These are phyloP conservation scores for Hoplostethus atlanticus DNA, from an alignment of 2,797 vertebrate species.

Conservation along the genomic window DNA sequence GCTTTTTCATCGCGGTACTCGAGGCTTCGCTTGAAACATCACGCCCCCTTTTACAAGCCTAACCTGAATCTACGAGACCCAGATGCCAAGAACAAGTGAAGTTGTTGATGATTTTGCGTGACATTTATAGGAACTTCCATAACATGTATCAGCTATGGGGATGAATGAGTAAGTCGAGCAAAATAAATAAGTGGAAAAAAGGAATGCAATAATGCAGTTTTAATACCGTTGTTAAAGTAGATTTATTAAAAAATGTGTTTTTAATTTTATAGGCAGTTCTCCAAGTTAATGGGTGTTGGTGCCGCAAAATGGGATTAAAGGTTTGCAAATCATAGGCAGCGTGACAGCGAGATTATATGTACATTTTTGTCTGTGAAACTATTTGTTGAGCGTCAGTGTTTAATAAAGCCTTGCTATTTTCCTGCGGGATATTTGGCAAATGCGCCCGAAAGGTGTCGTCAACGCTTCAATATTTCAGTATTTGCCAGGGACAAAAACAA, in stretches of 20 bases:
- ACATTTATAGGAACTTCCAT: not conserved
- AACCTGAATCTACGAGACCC: slow-evolving; percentile 18
- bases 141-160: not conserved
- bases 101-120: slow-evolving; percentile 16
- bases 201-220: too few relatives aligned
- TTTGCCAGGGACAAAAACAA: slow-evolving; percentile 53
- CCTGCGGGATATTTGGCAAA: slow-evolving; percentile 34
- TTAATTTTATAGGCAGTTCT: not conserved
- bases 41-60: slow-evolving; percentile 37
- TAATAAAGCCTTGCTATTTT: not conserved
- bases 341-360: too few relatives aligned
- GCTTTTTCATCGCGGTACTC: slow-evolving; percentile 23
- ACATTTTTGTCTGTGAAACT: not conserved
- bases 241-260: not conserved
- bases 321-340: not conserved
- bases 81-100: slow-evolving; percentile 16
- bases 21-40: slow-evolving; percentile 46
- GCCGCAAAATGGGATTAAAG: not conserved
- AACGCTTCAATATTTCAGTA: slow-evolving; percentile 3
- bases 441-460: slow-evolving; percentile 9
- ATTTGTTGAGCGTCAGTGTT: not conserved
- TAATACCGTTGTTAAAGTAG: too few relatives aligned
- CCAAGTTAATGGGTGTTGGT: not conserved
- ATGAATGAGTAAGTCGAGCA: not conserved
- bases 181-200: not conserved